These are phyloP conservation scores for Sarcophaga subvicina DNA, from an alignment of 2,888 invertebrate genomes.

Conservation along the genomic window DNA sequence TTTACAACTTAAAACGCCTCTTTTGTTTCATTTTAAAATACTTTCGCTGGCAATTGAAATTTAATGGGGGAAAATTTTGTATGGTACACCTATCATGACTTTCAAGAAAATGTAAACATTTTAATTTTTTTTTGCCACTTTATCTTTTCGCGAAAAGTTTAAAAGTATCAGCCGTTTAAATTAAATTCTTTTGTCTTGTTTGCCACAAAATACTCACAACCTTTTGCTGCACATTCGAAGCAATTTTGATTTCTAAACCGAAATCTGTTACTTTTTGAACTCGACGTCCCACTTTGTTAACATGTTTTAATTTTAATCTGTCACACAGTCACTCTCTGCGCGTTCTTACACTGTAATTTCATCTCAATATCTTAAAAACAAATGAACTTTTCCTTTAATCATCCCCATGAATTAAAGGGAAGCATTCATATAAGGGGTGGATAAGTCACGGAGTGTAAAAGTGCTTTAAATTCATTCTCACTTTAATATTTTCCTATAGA, in stretches of 20 bases:
- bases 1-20: too few relatives aligned
- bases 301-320: background rate
- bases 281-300: constrained; percentile 1
- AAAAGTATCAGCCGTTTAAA: constrained; percentile 30
- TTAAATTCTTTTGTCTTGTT: constrained; percentile 1
- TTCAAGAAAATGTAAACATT: too few relatives aligned
- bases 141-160: background rate
- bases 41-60: too few relatives aligned
- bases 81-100: too few relatives aligned
- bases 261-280: constrained; percentile 47
- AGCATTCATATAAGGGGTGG: background rate
- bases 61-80: too few relatives aligned
- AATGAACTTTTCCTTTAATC: constrained; percentile 53
- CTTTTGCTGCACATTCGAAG: background rate
- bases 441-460: constrained; percentile 25
- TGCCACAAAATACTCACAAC: background rate
- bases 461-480: constrained; percentile 26
- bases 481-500: constrained; percentile 18
- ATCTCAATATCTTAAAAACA: constrained; percentile 43
- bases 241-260: constrained; percentile 48
- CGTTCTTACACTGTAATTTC: background rate
- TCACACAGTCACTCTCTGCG: background rate
- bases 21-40: too few relatives aligned
- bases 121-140: too few relatives aligned
- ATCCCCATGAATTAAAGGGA: constrained; percentile 1